These are phyloP conservation scores for Typhlichthys subterraneus DNA, from an alignment of 2,797 vertebrate genomes.

Conservation along the genomic window DNA sequence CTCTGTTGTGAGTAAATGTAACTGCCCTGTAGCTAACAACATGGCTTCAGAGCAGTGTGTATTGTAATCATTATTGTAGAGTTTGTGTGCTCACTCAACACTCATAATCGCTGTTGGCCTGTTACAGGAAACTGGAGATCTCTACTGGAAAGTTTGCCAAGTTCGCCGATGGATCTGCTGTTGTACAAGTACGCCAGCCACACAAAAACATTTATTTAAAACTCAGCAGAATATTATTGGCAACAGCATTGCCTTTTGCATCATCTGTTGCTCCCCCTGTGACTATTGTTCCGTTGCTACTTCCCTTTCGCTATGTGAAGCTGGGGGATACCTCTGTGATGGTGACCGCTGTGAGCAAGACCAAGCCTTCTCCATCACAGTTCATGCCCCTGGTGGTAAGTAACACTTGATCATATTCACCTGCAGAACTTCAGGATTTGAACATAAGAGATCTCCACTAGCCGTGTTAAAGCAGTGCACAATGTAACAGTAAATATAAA, in stretches of 20 bases:
- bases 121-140: constrained; percentile 88
- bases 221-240: not conserved
- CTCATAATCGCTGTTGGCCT: constrained; percentile 20
- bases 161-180: constrained; percentile 94
- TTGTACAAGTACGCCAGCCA: constrained; percentile 84
- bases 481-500: too few species aligned
- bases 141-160: constrained; percentile 90
- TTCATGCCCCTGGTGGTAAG: constrained; percentile 97
- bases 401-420: constrained; percentile 26
- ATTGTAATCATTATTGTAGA: not conserved
- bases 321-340: constrained; percentile 94
- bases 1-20: too few species aligned
- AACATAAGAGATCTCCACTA: too few species aligned
- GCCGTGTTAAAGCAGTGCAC: too few species aligned
- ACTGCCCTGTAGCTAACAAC: too few species aligned
- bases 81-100: not conserved
- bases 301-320: constrained; percentile 63
- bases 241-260: not conserved
- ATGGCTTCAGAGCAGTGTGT: too few species aligned
- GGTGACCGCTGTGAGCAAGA: constrained; percentile 97
- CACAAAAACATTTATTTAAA: not conserved
- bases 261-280: not conserved
- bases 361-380: constrained; percentile 87
- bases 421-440: too few species aligned
- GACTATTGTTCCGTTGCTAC: not conserved